Evolutionary conservation across 2,797 vertebrate species (phyloP).

Genomic region (Chromis chromis): DNA sequence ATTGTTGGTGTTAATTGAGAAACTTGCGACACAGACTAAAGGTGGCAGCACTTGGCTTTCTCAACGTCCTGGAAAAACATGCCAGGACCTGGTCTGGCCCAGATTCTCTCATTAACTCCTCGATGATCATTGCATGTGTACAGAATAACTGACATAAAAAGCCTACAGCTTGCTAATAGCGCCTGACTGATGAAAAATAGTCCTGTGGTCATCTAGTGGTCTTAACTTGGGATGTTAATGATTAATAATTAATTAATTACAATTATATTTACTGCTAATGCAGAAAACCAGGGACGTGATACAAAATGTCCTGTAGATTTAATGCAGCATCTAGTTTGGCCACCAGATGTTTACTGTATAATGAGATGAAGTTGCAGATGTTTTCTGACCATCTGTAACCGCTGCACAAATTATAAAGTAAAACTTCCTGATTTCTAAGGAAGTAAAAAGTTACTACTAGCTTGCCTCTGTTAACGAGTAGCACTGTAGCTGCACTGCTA

Average conservation of each 20-base stretch:
- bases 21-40: slow-evolving; percentile 32
- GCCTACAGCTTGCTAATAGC: neutral
- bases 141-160: slow-evolving; percentile 11
- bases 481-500: neutral
- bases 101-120: neutral
- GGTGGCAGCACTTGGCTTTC: slow-evolving; percentile 34
- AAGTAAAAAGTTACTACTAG: too few species aligned
- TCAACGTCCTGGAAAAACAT: slow-evolving; percentile 34
- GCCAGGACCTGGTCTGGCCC: slow-evolving; percentile 3
- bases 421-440: too few species aligned
- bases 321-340: too few species aligned
- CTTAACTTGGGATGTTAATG: too few species aligned
- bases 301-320: too few species aligned
- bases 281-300: too few species aligned
- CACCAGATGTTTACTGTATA: neutral
- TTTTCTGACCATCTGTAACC: neutral
- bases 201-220: too few species aligned
- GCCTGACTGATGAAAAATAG: neutral
- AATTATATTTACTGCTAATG: too few species aligned
- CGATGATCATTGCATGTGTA: slow-evolving; percentile 12
- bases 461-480: too few species aligned
- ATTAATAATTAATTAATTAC: too few species aligned
- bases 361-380: too few species aligned
- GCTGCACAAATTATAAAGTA: neutral
- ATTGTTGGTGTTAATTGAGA: slow-evolving; percentile 67